Conservation (phyloP, 2,113 vertebrate genomes). For the Gadus chalcogrammus region DNA sequence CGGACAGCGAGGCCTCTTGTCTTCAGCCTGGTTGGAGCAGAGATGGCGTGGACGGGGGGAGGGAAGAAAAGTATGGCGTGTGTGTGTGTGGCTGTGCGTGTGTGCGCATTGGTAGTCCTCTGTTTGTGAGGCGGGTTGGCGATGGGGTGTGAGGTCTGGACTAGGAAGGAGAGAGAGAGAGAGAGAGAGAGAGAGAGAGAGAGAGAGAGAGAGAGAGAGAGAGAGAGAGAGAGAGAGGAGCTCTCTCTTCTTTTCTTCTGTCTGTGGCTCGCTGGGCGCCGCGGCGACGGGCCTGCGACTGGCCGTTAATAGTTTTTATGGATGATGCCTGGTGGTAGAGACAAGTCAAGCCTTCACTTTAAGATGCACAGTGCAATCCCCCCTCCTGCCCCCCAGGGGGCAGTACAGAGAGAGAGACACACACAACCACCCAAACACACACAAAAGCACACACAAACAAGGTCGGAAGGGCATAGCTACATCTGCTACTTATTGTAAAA, state of each 20-base stretch:
- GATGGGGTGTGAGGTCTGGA: neutral
- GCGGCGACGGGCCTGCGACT: conserved; percentile 15
- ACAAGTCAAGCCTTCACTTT: conserved; percentile 83
- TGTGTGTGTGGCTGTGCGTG: too few relatives aligned
- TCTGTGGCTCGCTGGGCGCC: conserved; percentile 19
- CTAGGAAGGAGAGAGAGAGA: neutral
- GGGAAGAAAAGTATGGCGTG: neutral
- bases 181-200: neutral
- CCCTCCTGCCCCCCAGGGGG: neutral
- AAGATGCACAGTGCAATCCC: conserved; percentile 48
- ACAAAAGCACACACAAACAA: conserved; percentile 22
- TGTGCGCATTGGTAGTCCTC: neutral
- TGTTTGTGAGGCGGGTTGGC: neutral
- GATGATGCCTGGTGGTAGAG: conserved; percentile 96
- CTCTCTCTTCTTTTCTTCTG: conserved; percentile 35
- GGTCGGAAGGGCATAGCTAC: conserved; percentile 60
- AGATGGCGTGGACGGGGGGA: conserved; percentile 10
- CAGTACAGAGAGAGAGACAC: neutral
- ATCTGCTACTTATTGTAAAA: conserved; percentile 73
- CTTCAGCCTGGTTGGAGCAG: conserved; percentile 30
- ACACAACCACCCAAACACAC: conserved; percentile 48
- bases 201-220: too few relatives aligned
- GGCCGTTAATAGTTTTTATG: conserved; percentile 90
- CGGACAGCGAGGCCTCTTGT: neutral
- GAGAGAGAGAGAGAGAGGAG: neutral